These are phyloP conservation scores for Ctena decussata DNA, from an alignment of 2,888 invertebrate species.

Conservation along the genomic window DNA sequence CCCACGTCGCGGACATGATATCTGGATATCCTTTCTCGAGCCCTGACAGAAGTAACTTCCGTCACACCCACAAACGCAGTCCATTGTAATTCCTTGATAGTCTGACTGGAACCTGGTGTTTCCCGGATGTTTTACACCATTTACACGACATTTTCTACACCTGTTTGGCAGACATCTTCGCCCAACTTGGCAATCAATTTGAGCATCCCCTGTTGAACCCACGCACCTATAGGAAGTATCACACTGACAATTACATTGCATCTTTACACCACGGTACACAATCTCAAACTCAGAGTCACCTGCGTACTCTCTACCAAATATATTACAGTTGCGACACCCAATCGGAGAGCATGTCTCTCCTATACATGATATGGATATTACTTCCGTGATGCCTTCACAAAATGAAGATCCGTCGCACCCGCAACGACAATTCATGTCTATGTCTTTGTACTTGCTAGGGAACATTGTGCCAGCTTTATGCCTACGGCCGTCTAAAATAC, in stretches of 20 bases:
- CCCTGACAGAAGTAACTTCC: constrained; percentile 64
- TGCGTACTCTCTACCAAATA: constrained; percentile 65
- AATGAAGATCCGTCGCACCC: constrained; percentile 52
- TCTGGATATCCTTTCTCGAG: constrained; percentile 20
- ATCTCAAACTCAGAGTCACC: constrained; percentile 72
- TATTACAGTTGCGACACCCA: constrained; percentile 69
- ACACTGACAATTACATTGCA: constrained; percentile 76
- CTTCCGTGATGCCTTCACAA: constrained; percentile 40
- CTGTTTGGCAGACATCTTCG: constrained; percentile 49
- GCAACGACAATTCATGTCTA: constrained; percentile 49
- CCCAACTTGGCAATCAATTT: constrained; percentile 40
- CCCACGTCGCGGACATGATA: constrained; percentile 43
- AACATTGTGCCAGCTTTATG: constrained; percentile 57
- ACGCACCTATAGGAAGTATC: constrained; percentile 79
- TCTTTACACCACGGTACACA: constrained; percentile 54
- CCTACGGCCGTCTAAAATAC: constrained; percentile 47
- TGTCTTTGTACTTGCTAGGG: constrained; percentile 37
- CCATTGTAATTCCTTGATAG: constrained; percentile 72
- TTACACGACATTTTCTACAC: constrained; percentile 53
- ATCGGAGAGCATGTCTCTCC: constrained; percentile 38
- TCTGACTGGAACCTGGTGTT: constrained; percentile 68
- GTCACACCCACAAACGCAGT: constrained; percentile 78
- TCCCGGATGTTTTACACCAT: constrained; percentile 62
- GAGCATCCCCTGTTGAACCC: constrained; percentile 46
- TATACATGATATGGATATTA: constrained; percentile 44